Base-by-base conservation (phyloP, 53 echinoderm and acorn worm genomes). In the Arbacia lixula region DNA sequence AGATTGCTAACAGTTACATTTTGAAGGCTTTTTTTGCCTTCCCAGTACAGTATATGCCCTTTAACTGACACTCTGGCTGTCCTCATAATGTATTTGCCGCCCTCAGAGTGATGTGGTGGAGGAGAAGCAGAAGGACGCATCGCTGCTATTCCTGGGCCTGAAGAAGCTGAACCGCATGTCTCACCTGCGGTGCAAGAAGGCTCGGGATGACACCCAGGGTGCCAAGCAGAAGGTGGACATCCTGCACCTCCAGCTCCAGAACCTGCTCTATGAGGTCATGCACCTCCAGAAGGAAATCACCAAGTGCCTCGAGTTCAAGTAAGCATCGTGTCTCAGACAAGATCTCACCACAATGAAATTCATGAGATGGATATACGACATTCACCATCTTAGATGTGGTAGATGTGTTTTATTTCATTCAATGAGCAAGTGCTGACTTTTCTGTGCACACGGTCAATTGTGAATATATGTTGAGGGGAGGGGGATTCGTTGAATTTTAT, bases 181-280 rank as follows among this genome's bases (percentile, higher is more conserved):
- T 0, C 98, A 97, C 25, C 90, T 97, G 9, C 77, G 93, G 36
- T 90, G 94, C 73, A 97, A 97, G 84, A 91, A 88, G 66, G 98
- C 94, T 3, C 81, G 93, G 38, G 98, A 97, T 30, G 85, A 83
- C 22, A 97, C 98, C 36, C 90, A 92, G 86, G 69, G 67, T 5
- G 90, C 92, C 61, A 97, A 97, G 65, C 92, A 93, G 86, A 88
- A 84, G 49, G 98, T 97, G 3, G 98, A 97, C 71, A 92, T 83
- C 68, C 72, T 97, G 28, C 98, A 97, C 62, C 90, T 97, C 2
- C 98, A 94, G 76, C 90, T 94, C n/a, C 94, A 94, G 82, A 97
- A 97, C 71, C 88, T 97, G 14, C 90, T 97, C 55, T 97, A 97
- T 79, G 98, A 97, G 65, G 94, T 97, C 84, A 97, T 97, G 98